phyloP scores from a whole-genome alignment of 2,797 vertebrate species.

The Sebastolobus alascanus region DNA sequence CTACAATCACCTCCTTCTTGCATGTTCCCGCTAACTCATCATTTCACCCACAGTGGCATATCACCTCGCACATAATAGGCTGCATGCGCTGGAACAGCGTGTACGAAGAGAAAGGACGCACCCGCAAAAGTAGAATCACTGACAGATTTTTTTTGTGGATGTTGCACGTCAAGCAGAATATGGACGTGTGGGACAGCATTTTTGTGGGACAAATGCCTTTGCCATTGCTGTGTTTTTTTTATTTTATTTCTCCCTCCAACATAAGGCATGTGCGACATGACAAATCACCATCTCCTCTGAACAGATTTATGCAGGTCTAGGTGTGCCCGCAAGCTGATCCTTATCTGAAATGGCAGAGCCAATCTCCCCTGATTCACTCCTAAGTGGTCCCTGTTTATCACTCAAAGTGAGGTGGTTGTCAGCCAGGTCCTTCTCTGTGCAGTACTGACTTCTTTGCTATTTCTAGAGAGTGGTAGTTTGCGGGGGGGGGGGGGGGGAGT shows the following conservation, averaged over 20 bases:
- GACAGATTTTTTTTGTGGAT: conserved; percentile 27
- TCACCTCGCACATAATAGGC: conserved; percentile 63
- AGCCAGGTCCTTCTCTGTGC: conserved; percentile 72
- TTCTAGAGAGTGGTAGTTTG: conserved; percentile 46
- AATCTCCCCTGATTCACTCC: conserved; percentile 82
- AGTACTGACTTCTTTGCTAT: conserved; percentile 59
- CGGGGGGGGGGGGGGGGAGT: neutral
- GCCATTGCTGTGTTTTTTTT: conserved; percentile 18
- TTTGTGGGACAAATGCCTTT: conserved; percentile 40
- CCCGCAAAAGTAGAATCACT: neutral
- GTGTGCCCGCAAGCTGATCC: conserved; percentile 81
- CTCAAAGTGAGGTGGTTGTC: conserved; percentile 79
- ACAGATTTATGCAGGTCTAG: conserved; percentile 81
- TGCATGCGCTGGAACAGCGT: conserved; percentile 42
- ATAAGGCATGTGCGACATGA: conserved; percentile 71
- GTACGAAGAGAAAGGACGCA: conserved; percentile 33
- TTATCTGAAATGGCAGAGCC: conserved; percentile 82
- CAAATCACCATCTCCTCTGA: conserved; percentile 77
- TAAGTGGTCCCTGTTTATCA: conserved; percentile 85
- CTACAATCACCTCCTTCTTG: conserved; percentile 73
- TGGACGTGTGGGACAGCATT: conserved; percentile 4
- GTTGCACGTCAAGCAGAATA: conserved; percentile 21
- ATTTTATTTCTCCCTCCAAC: conserved; percentile 15
- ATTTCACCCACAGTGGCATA: conserved; percentile 52
- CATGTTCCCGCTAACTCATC: conserved; percentile 74